Conservation (phyloP, 2,797 vertebrate genomes). For the Chaetophractus vellerosus region DNA sequence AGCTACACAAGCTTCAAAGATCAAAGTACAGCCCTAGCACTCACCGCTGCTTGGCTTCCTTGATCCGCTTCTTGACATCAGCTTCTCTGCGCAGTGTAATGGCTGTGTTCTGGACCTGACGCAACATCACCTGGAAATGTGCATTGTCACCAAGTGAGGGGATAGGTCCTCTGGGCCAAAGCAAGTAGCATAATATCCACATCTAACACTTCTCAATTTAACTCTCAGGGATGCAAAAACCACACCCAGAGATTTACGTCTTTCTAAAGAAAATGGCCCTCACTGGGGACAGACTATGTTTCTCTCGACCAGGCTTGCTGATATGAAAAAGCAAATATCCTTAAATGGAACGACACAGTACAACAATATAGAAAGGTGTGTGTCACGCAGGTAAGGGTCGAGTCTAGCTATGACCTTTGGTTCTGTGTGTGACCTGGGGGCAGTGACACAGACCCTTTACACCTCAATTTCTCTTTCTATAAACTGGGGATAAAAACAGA, state of each 20-base stretch:
- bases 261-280: slow-evolving; percentile 18
- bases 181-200: background rate
- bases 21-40: slow-evolving; percentile 42
- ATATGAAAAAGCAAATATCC: background rate
- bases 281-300: background rate
- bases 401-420: background rate
- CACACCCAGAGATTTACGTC: background rate
- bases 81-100: slow-evolving; percentile 95
- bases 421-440: background rate
- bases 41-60: slow-evolving; percentile 97
- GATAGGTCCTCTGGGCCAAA: background rate
- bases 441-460: background rate
- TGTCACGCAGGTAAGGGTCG: background rate
- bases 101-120: slow-evolving; percentile 96
- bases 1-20: background rate
- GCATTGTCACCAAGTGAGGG: background rate
- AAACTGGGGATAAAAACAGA: slow-evolving; percentile 2
- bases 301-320: background rate
- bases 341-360: background rate
- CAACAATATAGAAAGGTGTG: too few relatives aligned
- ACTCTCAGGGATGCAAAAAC: background rate
- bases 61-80: slow-evolving; percentile 96
- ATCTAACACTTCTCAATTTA: background rate
- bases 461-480: background rate
- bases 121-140: slow-evolving; percentile 91